Evolutionary conservation across 2,888 invertebrate genomes (phyloP).

Genomic region (Chymomyza fuscimana): DNA sequence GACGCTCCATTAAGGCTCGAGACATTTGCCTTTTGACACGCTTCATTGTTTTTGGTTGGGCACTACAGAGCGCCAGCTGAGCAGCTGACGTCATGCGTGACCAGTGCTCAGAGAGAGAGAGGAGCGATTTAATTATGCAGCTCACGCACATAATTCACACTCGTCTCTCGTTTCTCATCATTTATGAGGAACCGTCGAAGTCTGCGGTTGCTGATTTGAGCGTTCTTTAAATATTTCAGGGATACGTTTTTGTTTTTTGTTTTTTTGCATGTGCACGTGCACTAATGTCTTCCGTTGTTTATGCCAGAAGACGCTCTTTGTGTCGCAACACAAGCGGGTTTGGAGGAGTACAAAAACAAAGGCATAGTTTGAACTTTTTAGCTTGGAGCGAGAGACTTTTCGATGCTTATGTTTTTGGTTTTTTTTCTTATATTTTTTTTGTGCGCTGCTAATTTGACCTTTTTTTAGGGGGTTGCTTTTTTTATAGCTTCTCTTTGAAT

Average conservation of each 20-base stretch:
- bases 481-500: slow-evolving; percentile 50
- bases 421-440: slow-evolving; percentile 1
- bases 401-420: background rate
- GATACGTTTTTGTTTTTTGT: slow-evolving; percentile 27
- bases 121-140: slow-evolving; percentile 42
- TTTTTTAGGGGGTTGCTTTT: slow-evolving; percentile 17
- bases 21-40: slow-evolving; percentile 7
- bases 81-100: background rate
- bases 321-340: background rate
- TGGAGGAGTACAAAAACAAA: background rate
- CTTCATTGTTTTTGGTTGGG: background rate
- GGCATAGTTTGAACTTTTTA: background rate
- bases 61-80: background rate
- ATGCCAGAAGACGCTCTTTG: slow-evolving; percentile 14
- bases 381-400: background rate
- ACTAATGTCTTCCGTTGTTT: slow-evolving; percentile 39
- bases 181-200: slow-evolving; percentile 27
- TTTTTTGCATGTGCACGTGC: slow-evolving; percentile 12
- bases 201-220: background rate
- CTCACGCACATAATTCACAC: slow-evolving; percentile 41
- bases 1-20: background rate
- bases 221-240: slow-evolving; percentile 46
- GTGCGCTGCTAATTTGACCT: slow-evolving; percentile 39
- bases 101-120: background rate
- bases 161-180: slow-evolving; percentile 17